These are phyloP conservation scores for Alsophila aescularia DNA, from an alignment of 2,888 invertebrate genomes.

Conservation along the genomic window DNA sequence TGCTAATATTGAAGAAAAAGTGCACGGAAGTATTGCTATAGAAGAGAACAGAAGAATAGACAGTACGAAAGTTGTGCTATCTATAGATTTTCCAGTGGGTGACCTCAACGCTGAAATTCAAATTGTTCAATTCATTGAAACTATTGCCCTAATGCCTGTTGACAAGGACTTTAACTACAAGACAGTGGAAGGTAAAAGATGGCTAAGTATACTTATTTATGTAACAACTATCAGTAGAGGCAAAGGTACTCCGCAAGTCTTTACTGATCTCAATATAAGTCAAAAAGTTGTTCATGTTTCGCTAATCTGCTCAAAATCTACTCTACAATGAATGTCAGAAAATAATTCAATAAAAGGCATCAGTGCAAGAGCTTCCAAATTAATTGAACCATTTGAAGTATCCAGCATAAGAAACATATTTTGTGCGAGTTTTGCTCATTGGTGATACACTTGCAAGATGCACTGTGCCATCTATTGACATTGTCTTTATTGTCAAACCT, in stretches of 20 bases:
- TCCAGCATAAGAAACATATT: slow-evolving; percentile 54
- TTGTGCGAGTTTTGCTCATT: slow-evolving; percentile 69
- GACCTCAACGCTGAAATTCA: slow-evolving; percentile 50
- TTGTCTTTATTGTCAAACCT: slow-evolving; percentile 88
- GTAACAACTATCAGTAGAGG: slow-evolving; percentile 1
- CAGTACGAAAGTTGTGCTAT: slow-evolving; percentile 62
- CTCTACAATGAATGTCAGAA: slow-evolving; percentile 22
- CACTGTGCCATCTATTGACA: slow-evolving; percentile 73
- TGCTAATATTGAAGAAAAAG: slow-evolving; percentile 61
- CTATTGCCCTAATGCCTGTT: slow-evolving; percentile 34
- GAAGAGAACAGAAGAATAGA: slow-evolving; percentile 53
- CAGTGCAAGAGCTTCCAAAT: slow-evolving; percentile 44
- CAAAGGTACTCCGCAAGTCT: neutral
- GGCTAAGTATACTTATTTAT: slow-evolving; percentile 23
- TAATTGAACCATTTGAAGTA: slow-evolving; percentile 56
- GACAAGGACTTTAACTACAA: slow-evolving; percentile 22
- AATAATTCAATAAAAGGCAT: slow-evolving; percentile 36
- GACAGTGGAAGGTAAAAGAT: slow-evolving; percentile 27
- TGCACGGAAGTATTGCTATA: slow-evolving; percentile 65
- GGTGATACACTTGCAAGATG: slow-evolving; percentile 75
- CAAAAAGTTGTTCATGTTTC: neutral
- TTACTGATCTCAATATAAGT: neutral
- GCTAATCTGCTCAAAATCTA: neutral
- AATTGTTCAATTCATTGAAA: slow-evolving; percentile 46
- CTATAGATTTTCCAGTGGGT: slow-evolving; percentile 60